phyloP scores from a whole-genome alignment of 2,797 vertebrate species.

The Xenopus petersii region DNA sequence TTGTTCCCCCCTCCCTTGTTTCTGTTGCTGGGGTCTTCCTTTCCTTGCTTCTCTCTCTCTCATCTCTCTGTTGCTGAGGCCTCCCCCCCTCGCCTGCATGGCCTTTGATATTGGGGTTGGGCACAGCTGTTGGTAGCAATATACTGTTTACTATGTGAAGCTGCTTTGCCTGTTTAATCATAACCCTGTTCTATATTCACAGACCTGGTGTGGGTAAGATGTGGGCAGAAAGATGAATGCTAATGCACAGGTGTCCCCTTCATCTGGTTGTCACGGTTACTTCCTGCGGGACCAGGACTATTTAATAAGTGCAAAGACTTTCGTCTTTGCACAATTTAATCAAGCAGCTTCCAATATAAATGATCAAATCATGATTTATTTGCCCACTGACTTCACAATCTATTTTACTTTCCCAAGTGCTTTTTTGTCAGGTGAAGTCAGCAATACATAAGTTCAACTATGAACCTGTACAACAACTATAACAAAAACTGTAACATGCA shows the following conservation, averaged over 20 bases:
- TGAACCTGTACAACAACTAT: no score
- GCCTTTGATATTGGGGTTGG: slow-evolving; percentile 18
- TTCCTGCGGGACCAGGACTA: slow-evolving; percentile 6
- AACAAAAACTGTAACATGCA: no score
- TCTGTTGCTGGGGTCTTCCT: neutral
- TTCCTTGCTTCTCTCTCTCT: neutral
- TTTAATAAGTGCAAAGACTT: slow-evolving; percentile 12
- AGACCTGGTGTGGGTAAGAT: slow-evolving; percentile 13
- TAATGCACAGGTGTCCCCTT: slow-evolving; percentile 64
- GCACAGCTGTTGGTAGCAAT: slow-evolving; percentile 25
- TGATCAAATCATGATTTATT: neutral
- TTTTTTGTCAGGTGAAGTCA: neutral
- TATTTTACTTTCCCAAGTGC: neutral
- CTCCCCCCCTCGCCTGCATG: neutral
- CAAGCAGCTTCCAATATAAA: neutral
- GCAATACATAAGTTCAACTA: no score
- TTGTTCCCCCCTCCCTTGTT: neutral
- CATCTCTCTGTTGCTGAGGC: slow-evolving; percentile 9
- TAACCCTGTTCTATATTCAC: slow-evolving; percentile 20
- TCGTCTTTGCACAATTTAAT: neutral
- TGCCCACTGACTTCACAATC: neutral
- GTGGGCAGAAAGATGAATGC: slow-evolving; percentile 44
- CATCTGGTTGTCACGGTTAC: slow-evolving; percentile 50
- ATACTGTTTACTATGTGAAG: slow-evolving; percentile 24
- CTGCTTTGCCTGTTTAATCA: slow-evolving; percentile 34